A percentile compares a stretch with the other conserved stretches of the same genome.
These are phyloP conservation scores for Epinotia nisella DNA, from an alignment of 2,888 invertebrate species.

Conservation along the genomic window DNA sequence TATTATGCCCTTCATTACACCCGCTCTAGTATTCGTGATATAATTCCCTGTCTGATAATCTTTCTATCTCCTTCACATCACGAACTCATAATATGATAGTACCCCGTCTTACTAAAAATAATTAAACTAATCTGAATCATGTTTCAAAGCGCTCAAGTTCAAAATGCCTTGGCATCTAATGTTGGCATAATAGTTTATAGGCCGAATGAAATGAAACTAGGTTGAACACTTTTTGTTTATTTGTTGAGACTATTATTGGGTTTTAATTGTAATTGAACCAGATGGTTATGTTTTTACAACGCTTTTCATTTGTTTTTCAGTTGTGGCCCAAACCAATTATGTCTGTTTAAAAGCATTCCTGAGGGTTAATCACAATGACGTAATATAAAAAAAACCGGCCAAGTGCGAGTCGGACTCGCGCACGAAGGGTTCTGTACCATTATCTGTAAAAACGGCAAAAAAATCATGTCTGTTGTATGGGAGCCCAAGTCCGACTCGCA, in stretches of 20 bases:
- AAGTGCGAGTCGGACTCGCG: too few species aligned
- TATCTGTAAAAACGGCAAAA: too few species aligned
- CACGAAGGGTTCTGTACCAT: too few species aligned
- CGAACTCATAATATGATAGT: background rate
- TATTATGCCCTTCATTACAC: too few species aligned
- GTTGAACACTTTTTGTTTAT: slow-evolving; percentile 9
- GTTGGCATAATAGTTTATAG: slow-evolving; percentile 4
- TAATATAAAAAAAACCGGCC: too few species aligned
- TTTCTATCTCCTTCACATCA: background rate
- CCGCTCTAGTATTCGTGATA: too few species aligned
- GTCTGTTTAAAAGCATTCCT: too few species aligned
- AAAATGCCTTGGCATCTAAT: background rate
- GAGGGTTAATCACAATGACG: too few species aligned
- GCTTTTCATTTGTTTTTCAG: background rate
- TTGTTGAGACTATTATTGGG: slow-evolving; percentile 14
- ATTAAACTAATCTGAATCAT: background rate
- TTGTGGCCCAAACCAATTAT: too few species aligned
- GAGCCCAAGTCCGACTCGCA: too few species aligned
- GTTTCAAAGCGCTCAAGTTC: background rate
- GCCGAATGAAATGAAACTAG: background rate
- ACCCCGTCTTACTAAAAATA: background rate
- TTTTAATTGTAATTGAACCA: slow-evolving; percentile 15
- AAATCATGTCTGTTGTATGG: too few species aligned
- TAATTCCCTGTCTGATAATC: background rate
- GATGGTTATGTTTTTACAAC: slow-evolving; percentile 3